Evolutionary conservation across 1,140 invertebrate species (phyloP), one percentile per base, ranked within the genome.

Genomic region (Neodiprion pinetum): DNA sequence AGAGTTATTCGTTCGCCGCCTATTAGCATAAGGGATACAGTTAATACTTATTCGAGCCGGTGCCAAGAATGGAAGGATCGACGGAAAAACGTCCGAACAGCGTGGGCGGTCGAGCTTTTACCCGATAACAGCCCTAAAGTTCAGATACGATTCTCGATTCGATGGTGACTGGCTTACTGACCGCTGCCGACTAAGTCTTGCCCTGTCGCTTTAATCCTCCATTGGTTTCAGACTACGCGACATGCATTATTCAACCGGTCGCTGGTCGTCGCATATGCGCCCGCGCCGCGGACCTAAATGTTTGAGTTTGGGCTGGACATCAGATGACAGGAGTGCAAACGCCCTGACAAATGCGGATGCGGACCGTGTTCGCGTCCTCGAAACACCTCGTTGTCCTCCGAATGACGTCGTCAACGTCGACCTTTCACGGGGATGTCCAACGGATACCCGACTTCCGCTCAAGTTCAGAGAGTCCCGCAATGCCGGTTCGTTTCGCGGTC

Each of bases 171-270:
- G 67, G 11, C 17, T 69, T 69, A 47, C 67, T 47, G 21, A 23
- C 67, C 67, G 23, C 11, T 21, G 67, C 9, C 21, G 67, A 12
- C 67, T 69, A 11, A 69, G 67, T 47, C 67, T 47, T 69, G 23
- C 11, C 14, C 61, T 77, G 73, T 77, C 73, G 76, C 76, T 77
- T 77, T 77, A 77, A 77, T 77, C 73, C 76, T 70, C 76, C 73
- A 77, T 73, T 77, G 76, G 76, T 75, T 74, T 49, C 70, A 66
- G 71, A 72, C 72, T 77, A 77, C 74, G 73, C 76, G 53, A 67
- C 71, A 77, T 77, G 73, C 76, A 77, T 77, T 77, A 77, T 77
- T 77, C 76, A 77, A 71, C n/a, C 71, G 72, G 66, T 67, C 67
- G 76, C 67, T 70, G 71, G 73, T 74, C 73, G 73, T 72, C 73